Evolutionary conservation across 1,140 invertebrate species (phyloP), one percentile per base, ranked within the genome.

Genomic region (Caenorhabditis remanei): DNA sequence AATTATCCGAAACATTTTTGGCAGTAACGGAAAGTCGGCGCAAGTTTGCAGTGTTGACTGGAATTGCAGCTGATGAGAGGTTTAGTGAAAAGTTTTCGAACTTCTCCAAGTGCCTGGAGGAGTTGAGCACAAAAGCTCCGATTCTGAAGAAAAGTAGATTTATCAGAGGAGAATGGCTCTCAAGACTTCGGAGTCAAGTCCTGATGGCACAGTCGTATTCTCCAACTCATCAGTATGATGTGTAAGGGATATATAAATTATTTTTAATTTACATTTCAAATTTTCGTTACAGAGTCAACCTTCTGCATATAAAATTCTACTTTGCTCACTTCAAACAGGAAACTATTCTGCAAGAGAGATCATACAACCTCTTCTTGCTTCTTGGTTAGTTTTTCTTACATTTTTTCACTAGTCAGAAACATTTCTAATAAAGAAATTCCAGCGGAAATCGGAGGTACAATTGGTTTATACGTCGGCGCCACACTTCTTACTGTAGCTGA

Each of bases 361-460:
- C 75, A 21, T 87, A 87, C 82, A 87, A 87, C 24, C 13, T 87
- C 14, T 87, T 87, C 32, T 71, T 87, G 21, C 82, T 87, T 48
- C 82, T 87, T 16, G 86, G 86, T 87, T 9, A 53, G 82, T 46
- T n/a, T n/a, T n/a, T n/a, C n/a, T n/a, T n/a, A n/a, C n/a, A 4
- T 48, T 65, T 32, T 24, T 84, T 1, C 5, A 40, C n/a, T n/a
- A n/a, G n/a, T n/a, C 41, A 7, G 2, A 40, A n/a, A 4, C n/a
- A 19, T 50, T 58, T n/a, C 7, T 1, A 24, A 19, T 5, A 41
- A 58, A 40, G 7, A 41, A 9, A 16, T 58, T 87, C 41, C 50
- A 87, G 86, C 86, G n/a, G 86, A 87, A 71, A 87, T 87, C 24
- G 86, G 86, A 84, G 86, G 86, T 41, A 87, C 86, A 3, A 87